These are phyloP conservation scores for Esperia sulphurella DNA, from an alignment of 2,888 invertebrate genomes.

Conservation along the genomic window DNA sequence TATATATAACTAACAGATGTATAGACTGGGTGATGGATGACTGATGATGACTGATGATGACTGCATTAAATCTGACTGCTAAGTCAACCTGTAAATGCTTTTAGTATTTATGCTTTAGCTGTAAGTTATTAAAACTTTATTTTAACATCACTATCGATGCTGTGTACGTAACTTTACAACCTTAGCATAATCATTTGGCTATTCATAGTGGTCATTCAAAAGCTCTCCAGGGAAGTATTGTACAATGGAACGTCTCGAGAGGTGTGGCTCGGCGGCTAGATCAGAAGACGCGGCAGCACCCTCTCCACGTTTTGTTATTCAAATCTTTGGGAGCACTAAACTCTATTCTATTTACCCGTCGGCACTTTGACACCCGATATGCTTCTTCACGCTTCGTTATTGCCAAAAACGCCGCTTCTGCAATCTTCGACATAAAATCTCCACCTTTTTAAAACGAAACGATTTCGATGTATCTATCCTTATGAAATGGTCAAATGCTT, in stretches of 20 bases:
- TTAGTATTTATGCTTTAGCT: too few species aligned
- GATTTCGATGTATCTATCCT: not conserved
- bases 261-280: slow-evolving; percentile 29
- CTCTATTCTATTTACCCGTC: slow-evolving; percentile 28
- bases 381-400: slow-evolving; percentile 31
- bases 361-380: slow-evolving; percentile 30
- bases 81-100: too few species aligned
- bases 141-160: slow-evolving; percentile 9
- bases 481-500: slow-evolving; percentile 3
- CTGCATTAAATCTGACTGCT: too few species aligned
- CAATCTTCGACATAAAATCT: slow-evolving; percentile 7
- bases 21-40: too few species aligned
- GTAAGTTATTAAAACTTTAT: too few species aligned
- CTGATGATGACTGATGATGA: too few species aligned
- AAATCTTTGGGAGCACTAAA: slow-evolving; percentile 25
- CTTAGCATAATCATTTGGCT: not conserved
- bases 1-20: too few species aligned
- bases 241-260: slow-evolving; percentile 8
- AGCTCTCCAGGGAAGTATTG: not conserved
- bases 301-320: slow-evolving; percentile 42
- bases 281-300: slow-evolving; percentile 25
- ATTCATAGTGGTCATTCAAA: slow-evolving; percentile 3
- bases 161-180: not conserved
- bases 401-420: slow-evolving; percentile 28
- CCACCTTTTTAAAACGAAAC: not conserved